Evolutionary conservation across 2,888 invertebrate species (phyloP).

Genomic region (Lutraria lutraria): DNA sequence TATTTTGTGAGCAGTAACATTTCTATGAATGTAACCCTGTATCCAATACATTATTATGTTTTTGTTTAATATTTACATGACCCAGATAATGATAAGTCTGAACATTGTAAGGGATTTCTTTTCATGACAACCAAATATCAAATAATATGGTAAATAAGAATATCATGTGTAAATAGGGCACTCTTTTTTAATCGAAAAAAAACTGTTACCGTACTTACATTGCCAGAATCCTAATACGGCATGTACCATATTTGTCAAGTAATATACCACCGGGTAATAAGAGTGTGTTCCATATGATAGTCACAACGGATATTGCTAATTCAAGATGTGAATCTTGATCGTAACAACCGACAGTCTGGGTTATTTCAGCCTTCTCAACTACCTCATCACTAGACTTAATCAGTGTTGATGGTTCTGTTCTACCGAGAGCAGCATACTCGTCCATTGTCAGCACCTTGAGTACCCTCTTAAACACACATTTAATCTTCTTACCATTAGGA

Average conservation of each 20-base stretch:
- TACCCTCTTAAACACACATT: conserved; percentile 41
- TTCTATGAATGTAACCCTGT: no score
- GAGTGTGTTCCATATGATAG: conserved; percentile 73
- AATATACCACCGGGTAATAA: conserved; percentile 77
- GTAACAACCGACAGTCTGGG: conserved; percentile 45
- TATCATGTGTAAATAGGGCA: no score
- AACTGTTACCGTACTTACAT: conserved; percentile 60
- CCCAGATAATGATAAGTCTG: no score
- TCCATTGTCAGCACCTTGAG: conserved; percentile 33
- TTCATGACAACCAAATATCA: no score
- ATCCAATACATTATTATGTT: no score
- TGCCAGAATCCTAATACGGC: conserved; percentile 76
- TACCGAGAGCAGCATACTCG: conserved; percentile 25
- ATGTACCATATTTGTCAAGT: conserved; percentile 79
- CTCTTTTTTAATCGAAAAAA: no score
- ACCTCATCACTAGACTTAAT: not conserved
- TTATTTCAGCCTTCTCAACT: not conserved
- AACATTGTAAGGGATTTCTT: no score
- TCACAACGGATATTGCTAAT: conserved; percentile 70
- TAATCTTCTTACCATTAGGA: conserved; percentile 23
- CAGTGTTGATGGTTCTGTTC: not conserved
- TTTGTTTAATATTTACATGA: no score
- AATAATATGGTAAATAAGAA: no score
- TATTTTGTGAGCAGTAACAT: no score
- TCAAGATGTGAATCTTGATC: conserved; percentile 71